A percentile compares a stretch with the other conserved stretches of the same genome.
These are phyloP conservation scores for Fukomys damarensis DNA, from an alignment of 2,113 vertebrate genomes.

Conservation along the genomic window DNA sequence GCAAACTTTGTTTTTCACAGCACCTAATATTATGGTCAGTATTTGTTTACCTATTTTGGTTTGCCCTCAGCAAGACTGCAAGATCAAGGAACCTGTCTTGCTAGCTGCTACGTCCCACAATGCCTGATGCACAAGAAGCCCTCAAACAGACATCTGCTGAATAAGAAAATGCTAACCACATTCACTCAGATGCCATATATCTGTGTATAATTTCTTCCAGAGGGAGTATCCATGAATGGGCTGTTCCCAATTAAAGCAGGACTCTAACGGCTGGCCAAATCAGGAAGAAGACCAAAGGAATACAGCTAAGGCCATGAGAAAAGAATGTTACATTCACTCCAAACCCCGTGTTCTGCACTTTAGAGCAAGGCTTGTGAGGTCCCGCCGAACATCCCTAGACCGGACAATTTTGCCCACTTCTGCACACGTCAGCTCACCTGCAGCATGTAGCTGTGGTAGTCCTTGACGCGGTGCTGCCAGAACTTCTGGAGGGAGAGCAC, in stretches of 20 bases:
- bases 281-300: neutral
- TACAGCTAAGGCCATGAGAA: neutral
- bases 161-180: slow-evolving; percentile 9
- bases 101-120: neutral
- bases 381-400: neutral
- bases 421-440: slow-evolving; percentile 89
- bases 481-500: slow-evolving; percentile 96
- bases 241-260: neutral
- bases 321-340: neutral
- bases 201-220: neutral
- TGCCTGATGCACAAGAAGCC: neutral
- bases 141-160: neutral
- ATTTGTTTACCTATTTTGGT: slow-evolving; percentile 24
- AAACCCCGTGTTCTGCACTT: neutral
- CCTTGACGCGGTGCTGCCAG: slow-evolving; percentile 98
- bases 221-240: neutral
- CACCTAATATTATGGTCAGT: neutral
- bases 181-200: neutral
- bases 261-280: neutral
- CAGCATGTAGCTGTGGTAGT: slow-evolving; percentile 98
- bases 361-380: neutral
- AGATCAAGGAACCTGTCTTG: neutral
- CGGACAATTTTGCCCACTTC: rapidly evolving
- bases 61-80: neutral
- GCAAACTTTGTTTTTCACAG: neutral